A percentile compares a stretch with the other conserved stretches of the same genome.
Conservation (phyloP, 2,113 vertebrate genomes). For the Electrona antarctica region DNA sequence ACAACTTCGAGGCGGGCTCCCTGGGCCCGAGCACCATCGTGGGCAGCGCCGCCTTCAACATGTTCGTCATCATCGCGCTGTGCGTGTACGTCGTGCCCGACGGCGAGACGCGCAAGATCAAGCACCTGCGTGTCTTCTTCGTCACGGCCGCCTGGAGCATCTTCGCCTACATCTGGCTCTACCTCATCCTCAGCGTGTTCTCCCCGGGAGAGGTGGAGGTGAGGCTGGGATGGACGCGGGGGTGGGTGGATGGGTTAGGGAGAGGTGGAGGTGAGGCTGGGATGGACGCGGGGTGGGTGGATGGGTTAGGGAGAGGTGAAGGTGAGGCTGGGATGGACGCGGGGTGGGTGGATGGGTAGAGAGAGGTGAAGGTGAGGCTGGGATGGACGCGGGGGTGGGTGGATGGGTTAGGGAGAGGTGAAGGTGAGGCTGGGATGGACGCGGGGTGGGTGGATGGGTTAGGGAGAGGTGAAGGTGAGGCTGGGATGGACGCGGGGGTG, state of each 20-base stretch:
- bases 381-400: no score
- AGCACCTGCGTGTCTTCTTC: slow-evolving; percentile 85
- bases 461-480: no score
- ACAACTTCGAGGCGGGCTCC: slow-evolving; percentile 79
- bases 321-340: no score
- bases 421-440: no score
- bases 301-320: no score
- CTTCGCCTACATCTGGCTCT: slow-evolving; percentile 88
- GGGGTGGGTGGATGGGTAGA: no score
- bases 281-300: not conserved
- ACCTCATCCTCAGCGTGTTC: slow-evolving; percentile 82
- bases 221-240: slow-evolving; percentile 16
- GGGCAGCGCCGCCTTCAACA: slow-evolving; percentile 87
- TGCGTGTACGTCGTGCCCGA: slow-evolving; percentile 86
- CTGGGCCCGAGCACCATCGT: slow-evolving; percentile 87
- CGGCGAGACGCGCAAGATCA: slow-evolving; percentile 82
- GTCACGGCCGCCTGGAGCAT: slow-evolving; percentile 85
- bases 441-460: no score
- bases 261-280: not conserved
- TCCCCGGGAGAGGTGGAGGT: slow-evolving; percentile 83
- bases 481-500: no score
- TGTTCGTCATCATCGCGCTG: slow-evolving; percentile 86
- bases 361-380: no score
- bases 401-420: no score
- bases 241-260: not conserved